These are phyloP conservation scores for Sebastes fasciatus DNA, from an alignment of 2,113 vertebrate species.

Conservation along the genomic window DNA sequence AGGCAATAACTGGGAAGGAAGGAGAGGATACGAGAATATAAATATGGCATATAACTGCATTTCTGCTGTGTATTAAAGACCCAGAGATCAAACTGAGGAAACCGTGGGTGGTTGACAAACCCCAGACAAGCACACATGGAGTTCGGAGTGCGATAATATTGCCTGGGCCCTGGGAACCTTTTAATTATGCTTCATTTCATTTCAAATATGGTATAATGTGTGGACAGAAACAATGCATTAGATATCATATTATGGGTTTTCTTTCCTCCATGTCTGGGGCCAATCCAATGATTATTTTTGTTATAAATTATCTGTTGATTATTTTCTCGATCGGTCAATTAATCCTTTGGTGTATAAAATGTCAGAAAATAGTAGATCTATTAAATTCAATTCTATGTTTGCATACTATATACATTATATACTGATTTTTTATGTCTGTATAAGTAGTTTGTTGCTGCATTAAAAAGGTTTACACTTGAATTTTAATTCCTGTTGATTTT, in stretches of 20 bases:
- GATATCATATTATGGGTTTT: conserved; percentile 15
- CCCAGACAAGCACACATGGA: conserved; percentile 44
- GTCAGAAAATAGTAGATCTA: neutral
- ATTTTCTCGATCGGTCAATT: neutral
- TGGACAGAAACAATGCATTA: conserved; percentile 38
- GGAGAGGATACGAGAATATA: conserved; percentile 23
- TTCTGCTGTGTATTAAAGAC: conserved; percentile 48
- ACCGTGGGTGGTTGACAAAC: conserved; percentile 63
- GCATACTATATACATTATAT: too few species aligned
- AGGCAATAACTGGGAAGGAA: conserved; percentile 15
- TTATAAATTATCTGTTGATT: neutral
- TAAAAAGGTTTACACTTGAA: too few species aligned
- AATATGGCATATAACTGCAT: conserved; percentile 63
- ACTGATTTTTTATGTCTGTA: too few species aligned
- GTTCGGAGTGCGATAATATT: conserved; percentile 49
- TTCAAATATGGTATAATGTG: conserved; percentile 55
- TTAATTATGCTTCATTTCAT: conserved; percentile 70
- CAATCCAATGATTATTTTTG: neutral
- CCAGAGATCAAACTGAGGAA: conserved; percentile 51
- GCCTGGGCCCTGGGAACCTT: conserved; percentile 44
- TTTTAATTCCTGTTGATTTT: too few species aligned
- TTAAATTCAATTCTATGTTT: too few species aligned
- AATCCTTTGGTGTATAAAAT: neutral
- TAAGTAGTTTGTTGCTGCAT: too few species aligned
- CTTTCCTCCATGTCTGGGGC: conserved; percentile 14